Conservation (phyloP, 2,888 invertebrate species). For the Sphaeridia pumilis region DNA sequence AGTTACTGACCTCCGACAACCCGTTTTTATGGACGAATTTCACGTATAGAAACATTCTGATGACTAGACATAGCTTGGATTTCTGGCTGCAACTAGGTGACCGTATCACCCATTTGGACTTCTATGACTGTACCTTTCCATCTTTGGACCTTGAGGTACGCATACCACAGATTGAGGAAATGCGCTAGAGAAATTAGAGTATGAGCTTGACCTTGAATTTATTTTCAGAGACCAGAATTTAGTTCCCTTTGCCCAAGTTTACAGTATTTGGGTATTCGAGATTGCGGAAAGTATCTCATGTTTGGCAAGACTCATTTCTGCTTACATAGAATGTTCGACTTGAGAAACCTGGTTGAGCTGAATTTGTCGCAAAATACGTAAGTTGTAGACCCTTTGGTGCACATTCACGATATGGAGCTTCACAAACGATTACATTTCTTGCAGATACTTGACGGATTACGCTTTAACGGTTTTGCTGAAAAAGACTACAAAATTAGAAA, state of each 20-base stretch:
- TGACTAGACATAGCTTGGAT: slow-evolving; percentile 16
- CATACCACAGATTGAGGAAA: not conserved
- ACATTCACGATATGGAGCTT: not conserved
- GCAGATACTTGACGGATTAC: slow-evolving; percentile 16
- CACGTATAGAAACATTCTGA: slow-evolving; percentile 19
- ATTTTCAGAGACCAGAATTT: too few relatives aligned
- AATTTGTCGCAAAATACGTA: slow-evolving; percentile 18
- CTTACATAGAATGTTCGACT: slow-evolving; percentile 10
- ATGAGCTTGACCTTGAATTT: not conserved
- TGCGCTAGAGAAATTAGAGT: too few relatives aligned
- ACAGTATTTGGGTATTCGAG: slow-evolving; percentile 12
- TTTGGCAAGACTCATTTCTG: slow-evolving; percentile 16
- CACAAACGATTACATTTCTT: not conserved
- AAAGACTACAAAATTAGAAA: slow-evolving; percentile 5
- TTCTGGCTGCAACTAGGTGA: slow-evolving; percentile 24
- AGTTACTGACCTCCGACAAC: not conserved
- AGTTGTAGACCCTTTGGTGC: not conserved
- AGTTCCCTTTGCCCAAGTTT: slow-evolving; percentile 11
- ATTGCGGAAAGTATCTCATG: slow-evolving; percentile 19
- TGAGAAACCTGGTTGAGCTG: slow-evolving; percentile 13
- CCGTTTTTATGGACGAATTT: slow-evolving; percentile 13
- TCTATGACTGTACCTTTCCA: slow-evolving; percentile 24
- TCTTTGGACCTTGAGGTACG: slow-evolving; percentile 12
- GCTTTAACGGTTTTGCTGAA: slow-evolving; percentile 7
- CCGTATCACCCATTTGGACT: slow-evolving; percentile 23